Evolutionary conservation across 2,797 vertebrate species (phyloP).

Genomic region (Pseudomugil gertrudae): DNA sequence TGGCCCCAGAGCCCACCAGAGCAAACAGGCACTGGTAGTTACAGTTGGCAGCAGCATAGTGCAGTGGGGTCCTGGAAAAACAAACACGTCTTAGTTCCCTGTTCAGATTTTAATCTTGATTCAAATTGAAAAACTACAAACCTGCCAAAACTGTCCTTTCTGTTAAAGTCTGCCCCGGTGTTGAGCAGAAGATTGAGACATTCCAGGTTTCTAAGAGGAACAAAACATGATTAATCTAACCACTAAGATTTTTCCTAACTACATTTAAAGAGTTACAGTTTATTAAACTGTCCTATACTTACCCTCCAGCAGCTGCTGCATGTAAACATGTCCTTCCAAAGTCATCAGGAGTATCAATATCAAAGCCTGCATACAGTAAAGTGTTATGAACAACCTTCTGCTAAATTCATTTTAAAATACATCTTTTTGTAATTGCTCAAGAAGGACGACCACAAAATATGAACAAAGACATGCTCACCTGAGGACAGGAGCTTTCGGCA

Average conservation of each 20-base stretch:
- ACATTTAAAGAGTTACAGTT: not conserved
- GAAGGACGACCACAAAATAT: not conserved
- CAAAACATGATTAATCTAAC: not conserved
- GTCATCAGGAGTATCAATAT: conserved; percentile 95
- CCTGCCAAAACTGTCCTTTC: conserved; percentile 98
- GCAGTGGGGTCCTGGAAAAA: conserved; percentile 89
- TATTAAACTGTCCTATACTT: conserved; percentile 60
- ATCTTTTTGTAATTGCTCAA: not conserved
- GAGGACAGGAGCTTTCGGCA: conserved; percentile 97
- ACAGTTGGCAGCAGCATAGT: conserved; percentile 98
- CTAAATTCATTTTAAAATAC: too few species aligned
- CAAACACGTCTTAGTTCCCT: conserved; percentile 39
- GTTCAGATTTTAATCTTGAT: conserved; percentile 31
- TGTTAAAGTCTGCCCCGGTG: conserved; percentile 96
- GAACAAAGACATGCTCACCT: conserved; percentile 75
- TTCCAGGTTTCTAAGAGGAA: conserved; percentile 90
- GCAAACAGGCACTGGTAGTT: conserved; percentile 99
- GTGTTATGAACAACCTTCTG: conserved; percentile 14
- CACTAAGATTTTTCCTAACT: not conserved
- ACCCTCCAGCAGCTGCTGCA: conserved; percentile 98
- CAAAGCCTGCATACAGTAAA: conserved; percentile 86
- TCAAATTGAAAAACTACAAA: conserved; percentile 64
- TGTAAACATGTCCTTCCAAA: conserved; percentile 99
- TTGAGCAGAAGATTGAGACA: conserved; percentile 98
- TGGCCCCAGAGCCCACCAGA: conserved; percentile 97